Evolutionary conservation across 2,888 invertebrate species (phyloP), one percentile per base, ranked within the genome.

Genomic region (Meganola albula): DNA sequence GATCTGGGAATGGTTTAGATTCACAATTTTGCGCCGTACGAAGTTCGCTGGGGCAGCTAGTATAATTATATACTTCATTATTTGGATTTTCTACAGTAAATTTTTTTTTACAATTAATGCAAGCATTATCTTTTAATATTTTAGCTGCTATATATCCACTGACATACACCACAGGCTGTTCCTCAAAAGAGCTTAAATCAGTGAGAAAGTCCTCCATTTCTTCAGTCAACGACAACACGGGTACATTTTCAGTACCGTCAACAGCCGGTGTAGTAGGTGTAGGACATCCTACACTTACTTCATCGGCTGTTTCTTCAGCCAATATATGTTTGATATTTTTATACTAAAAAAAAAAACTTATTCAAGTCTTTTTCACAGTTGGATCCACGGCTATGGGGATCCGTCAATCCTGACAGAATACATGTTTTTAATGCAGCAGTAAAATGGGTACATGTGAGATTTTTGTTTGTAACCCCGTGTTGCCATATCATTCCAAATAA

Each of bases 351-450:
- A n/a, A 27, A 16, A 6, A 12, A 6, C 6, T 36, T 21, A 2
- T 27, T 24, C 1, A 36, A 36, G 24, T 40, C 31, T 11, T 37
- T 25, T 12, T 40, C 31, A 25, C 37, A 37, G 6, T 37, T 34
- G 2, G 37, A 24, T 1, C 31, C 31, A 8, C 37, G 23, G n/a
- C 18, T 40, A 4, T 34, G 30, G 4, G 40, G 37, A 7, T 27
- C 40, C 10, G 25, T 33, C 24, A 37, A 21, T 14, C 35, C 27
- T 6, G 39, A 32, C 12, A 36, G 12, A 0, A 29, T 13, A n/a
- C 23, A 2, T 1, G 37, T 27, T 27, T 37, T 40, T 6, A 34
- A 10, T n/a, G 36, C 34, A 20, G 21, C 12, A 10, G 14, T 31
- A 28, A 37, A 40, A 20, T 9, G n/a, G 5, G 16, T n/a, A 13